Evolutionary conservation across 1,140 invertebrate species (phyloP).

Genomic region (Anastrepha obliqua): DNA sequence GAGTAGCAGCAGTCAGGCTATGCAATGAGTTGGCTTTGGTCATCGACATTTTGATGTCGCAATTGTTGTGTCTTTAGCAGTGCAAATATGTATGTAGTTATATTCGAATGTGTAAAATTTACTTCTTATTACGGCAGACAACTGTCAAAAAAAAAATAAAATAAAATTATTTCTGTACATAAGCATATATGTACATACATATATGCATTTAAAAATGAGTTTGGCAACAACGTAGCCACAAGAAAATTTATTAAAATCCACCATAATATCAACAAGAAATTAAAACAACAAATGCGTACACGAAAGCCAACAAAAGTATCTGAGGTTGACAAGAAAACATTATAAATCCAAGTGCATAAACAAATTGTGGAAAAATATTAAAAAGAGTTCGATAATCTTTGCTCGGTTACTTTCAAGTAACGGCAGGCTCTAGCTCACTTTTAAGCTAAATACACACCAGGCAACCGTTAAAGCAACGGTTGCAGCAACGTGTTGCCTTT

Average conservation of each 20-base stretch:
- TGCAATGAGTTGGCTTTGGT: conserved; percentile 33
- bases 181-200: background rate
- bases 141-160: background rate
- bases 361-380: background rate
- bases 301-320: background rate
- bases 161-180: background rate
- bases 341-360: background rate
- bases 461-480: too few relatives aligned
- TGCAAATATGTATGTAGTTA: too few relatives aligned
- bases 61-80: conserved; percentile 20
- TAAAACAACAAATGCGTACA: background rate
- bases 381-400: background rate
- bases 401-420: too few relatives aligned
- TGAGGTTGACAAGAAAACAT: background rate
- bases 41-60: conserved; percentile 51
- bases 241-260: conserved; percentile 5
- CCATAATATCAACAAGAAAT: background rate
- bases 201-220: background rate
- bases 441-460: too few relatives aligned
- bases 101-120: background rate
- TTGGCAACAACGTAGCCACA: background rate
- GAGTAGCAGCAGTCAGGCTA: background rate
- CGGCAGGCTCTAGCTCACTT: too few relatives aligned
- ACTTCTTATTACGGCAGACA: background rate
- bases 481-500: too few relatives aligned